phyloP scores from a whole-genome alignment of 2,888 invertebrate species.

The Strigamia crassipes region DNA sequence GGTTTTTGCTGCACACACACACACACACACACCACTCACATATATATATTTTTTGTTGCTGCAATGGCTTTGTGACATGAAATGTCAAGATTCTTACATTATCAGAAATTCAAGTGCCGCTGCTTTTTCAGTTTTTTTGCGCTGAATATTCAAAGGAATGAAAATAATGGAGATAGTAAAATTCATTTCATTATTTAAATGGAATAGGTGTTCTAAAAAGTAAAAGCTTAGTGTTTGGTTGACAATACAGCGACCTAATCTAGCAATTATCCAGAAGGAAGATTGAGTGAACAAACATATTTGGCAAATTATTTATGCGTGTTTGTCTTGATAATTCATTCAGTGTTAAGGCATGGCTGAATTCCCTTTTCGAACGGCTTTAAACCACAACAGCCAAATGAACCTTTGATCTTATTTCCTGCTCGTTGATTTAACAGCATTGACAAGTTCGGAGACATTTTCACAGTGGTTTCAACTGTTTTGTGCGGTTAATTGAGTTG shows the following conservation, averaged over 20 bases:
- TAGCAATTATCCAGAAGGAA: not conserved
- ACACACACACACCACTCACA: not conserved
- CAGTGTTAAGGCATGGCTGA: slow-evolving; percentile 16
- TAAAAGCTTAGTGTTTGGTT: not conserved
- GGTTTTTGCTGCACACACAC: not conserved
- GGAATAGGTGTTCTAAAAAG: not conserved
- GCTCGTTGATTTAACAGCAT: slow-evolving; percentile 12
- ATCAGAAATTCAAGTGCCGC: not conserved
- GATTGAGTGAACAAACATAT: slow-evolving; percentile 12
- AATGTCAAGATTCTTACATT: not conserved
- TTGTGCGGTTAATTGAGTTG: not conserved
- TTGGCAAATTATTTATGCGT: slow-evolving; percentile 17
- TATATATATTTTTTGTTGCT: not conserved
- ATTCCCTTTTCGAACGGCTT: slow-evolving; percentile 3
- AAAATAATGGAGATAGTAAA: too few relatives aligned
- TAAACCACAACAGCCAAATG: slow-evolving; percentile 8
- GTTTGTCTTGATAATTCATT: slow-evolving; percentile 21
- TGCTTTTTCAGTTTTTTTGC: not conserved
- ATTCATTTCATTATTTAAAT: not conserved
- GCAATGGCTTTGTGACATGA: slow-evolving; percentile 15
- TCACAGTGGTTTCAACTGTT: not conserved
- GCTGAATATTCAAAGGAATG: not conserved
- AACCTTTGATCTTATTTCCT: slow-evolving; percentile 16
- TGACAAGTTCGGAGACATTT: not conserved
- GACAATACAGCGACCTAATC: not conserved